Conservation (phyloP, 1,140 invertebrate species). For the Chironomus striatipennis region DNA sequence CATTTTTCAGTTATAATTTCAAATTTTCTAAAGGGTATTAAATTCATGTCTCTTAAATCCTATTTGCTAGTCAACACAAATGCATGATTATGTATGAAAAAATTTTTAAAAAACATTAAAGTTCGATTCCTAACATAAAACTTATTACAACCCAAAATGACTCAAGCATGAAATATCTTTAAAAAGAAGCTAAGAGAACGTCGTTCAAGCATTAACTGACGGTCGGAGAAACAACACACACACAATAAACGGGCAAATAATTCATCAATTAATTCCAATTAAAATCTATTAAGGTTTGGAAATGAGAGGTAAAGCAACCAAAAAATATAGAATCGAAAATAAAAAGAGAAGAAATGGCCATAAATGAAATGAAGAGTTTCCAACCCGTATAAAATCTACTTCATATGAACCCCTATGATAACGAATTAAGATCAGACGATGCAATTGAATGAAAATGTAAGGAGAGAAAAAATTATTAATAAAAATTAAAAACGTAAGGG, state of each 20-base stretch:
- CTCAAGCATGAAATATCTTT: no score
- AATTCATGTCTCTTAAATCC: no score
- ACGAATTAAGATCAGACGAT: constrained; percentile 16
- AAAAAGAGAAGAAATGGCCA: not conserved
- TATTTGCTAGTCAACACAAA: no score
- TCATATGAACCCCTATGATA: constrained; percentile 8
- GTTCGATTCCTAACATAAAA: no score
- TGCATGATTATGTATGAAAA: not conserved
- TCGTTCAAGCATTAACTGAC: not conserved
- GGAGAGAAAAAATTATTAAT: not conserved
- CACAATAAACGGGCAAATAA: constrained; percentile 4
- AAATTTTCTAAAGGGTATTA: no score
- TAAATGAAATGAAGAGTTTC: not conserved
- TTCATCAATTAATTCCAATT: constrained; percentile 22
- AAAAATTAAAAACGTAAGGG: not conserved
- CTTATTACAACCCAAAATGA: no score
- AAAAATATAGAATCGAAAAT: not conserved
- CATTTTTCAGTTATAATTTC: no score
- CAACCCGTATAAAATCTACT: not conserved
- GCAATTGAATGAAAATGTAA: constrained; percentile 7
- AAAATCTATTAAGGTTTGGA: constrained; percentile 1
- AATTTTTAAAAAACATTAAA: no score
- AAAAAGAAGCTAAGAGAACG: no score
- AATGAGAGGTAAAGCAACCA: constrained; percentile 16
- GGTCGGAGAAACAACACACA: not conserved